These are phyloP conservation scores for Apeltes quadracus DNA, from an alignment of 2,113 vertebrate species.

Conservation along the genomic window DNA sequence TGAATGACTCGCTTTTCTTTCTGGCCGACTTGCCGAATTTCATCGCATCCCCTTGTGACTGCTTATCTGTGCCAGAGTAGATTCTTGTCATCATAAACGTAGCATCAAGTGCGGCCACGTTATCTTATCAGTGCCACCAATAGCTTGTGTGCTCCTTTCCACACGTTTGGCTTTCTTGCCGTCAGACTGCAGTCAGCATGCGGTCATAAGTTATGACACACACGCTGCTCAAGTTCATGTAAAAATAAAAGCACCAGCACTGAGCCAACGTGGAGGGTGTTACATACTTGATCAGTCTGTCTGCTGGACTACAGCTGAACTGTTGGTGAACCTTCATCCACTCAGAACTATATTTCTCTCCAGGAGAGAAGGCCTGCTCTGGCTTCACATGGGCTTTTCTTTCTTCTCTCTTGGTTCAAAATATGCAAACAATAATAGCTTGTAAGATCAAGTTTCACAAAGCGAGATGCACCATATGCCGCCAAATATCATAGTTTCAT, in stretches of 20 bases:
- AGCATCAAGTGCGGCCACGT: background rate
- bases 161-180: background rate
- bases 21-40: background rate
- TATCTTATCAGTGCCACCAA: background rate
- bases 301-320: background rate
- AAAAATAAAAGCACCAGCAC: conserved; percentile 1
- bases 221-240: background rate
- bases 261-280: conserved; percentile 1
- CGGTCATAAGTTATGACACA: background rate
- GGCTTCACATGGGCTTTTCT: conserved; percentile 1
- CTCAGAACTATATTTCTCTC: conserved; percentile 10
- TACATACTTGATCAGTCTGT: background rate
- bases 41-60: background rate
- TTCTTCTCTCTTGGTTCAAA: background rate
- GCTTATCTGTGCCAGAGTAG: background rate
- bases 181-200: background rate
- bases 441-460: conserved; percentile 1
- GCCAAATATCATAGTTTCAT: background rate
- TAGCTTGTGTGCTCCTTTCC: background rate
- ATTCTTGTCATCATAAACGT: background rate
- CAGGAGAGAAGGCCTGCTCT: no score
- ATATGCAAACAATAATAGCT: conserved; percentile 4
- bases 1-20: background rate
- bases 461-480: background rate
- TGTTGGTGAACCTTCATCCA: background rate